Evolutionary conservation across 2,888 invertebrate genomes (phyloP), one percentile per base, ranked within the genome.

Genomic region (Merodon equestris): DNA sequence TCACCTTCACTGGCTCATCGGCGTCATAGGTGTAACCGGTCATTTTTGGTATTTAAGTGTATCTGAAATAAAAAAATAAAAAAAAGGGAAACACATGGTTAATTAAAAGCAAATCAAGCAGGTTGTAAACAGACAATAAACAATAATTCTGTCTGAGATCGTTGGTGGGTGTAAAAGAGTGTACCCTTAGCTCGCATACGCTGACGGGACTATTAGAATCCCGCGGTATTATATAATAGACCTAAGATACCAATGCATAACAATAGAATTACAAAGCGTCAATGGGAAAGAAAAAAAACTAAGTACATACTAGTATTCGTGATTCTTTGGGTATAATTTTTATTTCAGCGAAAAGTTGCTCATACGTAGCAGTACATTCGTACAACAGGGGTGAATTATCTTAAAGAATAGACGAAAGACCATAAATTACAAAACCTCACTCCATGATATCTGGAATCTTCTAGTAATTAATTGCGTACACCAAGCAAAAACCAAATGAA

Each of bases 1-100:
- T 79, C 54, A 79, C 79, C 79, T 79, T 79, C 79, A 79, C 79
- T 74, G 79, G 79, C 79, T 79, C 79, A 74, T 79, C 79, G 64
- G 79, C 79, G 40, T 79, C 79, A 58, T 79, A 79, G 50, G 63
- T 68, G 79, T 79, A 79, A 64, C 79, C 79, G 58, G 79, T 79
- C 79, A 79, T 79, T 79, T 79, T 79, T 74, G 63, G 74, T 74
- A 68, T 68, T 34, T 79, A 68, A 53, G 57, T 73, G 53, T 70
- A 61, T 79, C 68, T 74, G 64, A 38, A 79, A 68, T 40, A 27
- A 45, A 45, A 57, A 64, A 50, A 10, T 50, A 60, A 68, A 12
- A 40, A 67, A 45, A n/a, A 70, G 38, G 27, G 38, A 58, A 57
- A 71, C 56, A 54, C 58, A n/a, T 27, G 47, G 12, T 60, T 42